phyloP scores from a whole-genome alignment of 2,113 vertebrate genomes.

The Anhinga anhinga region DNA sequence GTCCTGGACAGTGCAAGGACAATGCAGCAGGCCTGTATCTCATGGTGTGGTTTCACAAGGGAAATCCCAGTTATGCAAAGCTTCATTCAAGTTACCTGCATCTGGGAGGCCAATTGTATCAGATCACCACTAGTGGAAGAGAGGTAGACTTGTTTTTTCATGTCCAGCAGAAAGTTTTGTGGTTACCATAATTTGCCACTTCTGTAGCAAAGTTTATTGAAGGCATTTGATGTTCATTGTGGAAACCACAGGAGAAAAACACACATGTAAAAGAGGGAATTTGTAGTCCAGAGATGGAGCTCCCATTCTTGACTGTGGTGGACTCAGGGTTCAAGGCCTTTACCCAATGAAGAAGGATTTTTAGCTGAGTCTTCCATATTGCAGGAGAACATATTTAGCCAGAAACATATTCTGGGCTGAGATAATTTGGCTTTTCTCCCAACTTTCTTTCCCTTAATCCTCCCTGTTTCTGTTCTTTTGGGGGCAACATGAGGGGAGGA shows the following conservation, averaged over 20 bases:
- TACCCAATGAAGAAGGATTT: neutral
- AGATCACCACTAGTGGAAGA: neutral
- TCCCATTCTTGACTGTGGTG: neutral
- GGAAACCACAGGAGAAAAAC: neutral
- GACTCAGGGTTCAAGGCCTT: neutral
- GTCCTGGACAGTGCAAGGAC: neutral
- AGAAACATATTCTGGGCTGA: neutral
- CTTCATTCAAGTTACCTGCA: neutral
- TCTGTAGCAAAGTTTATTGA: neutral
- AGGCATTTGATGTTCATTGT: neutral
- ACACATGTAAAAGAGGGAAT: neutral
- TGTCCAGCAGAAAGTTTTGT: neutral
- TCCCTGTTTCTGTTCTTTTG: neutral
- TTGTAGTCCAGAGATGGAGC: neutral
- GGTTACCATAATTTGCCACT: neutral
- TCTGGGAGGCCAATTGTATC: neutral
- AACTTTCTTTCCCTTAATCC: neutral
- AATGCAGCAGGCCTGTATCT: rapidly evolving
- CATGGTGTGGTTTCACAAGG: neutral
- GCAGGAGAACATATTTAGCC: neutral
- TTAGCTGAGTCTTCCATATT: neutral
- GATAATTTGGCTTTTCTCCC: rapidly evolving
- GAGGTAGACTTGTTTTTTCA: neutral
- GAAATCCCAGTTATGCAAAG: neutral
- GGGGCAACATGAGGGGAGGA: rapidly evolving